Base-by-base conservation (phyloP, 2,888 invertebrate species). In the Drosophila conformis region DNA sequence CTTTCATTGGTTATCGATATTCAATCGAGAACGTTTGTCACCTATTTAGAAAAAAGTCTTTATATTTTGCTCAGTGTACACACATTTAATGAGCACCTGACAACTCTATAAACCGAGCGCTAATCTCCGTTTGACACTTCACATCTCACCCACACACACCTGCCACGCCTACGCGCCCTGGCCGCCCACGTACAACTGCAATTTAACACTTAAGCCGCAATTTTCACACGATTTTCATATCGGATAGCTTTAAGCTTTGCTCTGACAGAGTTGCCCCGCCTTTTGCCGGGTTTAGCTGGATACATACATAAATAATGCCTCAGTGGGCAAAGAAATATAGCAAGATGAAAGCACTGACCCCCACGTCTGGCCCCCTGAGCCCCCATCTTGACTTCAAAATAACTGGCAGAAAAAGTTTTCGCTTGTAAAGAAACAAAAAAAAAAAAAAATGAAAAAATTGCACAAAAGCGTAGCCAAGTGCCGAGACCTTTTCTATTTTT, bases 81-180 rank as follows among this genome's bases (percentile, higher is more conserved):
- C 62, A 42, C 61, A 63, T 87, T 83, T 83, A 74, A 89, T 81
- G 82, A 81, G 72, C 80, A 73, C 85, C 87, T 87, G 85, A 87
- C 85, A 84, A 73, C 82, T 87, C 89, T 76, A 84, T 89, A 77
- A 89, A 77, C 87, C 66, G 56, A 79, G 68, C 73, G 87, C 73
- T 89, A 89, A 85, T 89, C 61, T 68, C 67, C 59, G 46, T 63
- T 69, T 78, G 67, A 73, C 82, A 68, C 62, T 67, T 38, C 27
- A 29, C 51, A 52, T 67, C 42, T 70, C 51, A 58, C 13, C 64
- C 56, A 21, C 15, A 18, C 66, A 42, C 18, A 29, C 25, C 18
- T 27, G 27, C 18, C 15, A 35, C 2, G 8, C 33, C n/a, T 35
- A 21, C 31, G 18, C 58, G 11, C 27, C 59, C 7, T n/a, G 2